Evolutionary conservation across 2,797 vertebrate genomes (phyloP).

Genomic region (Neosilurus mollespiculum): DNA sequence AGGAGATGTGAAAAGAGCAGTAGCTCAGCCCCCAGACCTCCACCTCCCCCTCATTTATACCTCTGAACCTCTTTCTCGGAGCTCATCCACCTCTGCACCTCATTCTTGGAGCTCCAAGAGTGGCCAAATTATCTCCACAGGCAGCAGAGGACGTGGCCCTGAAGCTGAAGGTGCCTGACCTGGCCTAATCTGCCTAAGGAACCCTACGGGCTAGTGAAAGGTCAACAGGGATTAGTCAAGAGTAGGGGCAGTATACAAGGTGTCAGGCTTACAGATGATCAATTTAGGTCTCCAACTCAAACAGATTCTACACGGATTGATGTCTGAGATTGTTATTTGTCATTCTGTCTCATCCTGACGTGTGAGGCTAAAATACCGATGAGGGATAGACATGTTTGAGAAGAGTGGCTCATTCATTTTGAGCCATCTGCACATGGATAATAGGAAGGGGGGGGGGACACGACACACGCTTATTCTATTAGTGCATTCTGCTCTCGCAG

Average conservation of each 20-base stretch:
- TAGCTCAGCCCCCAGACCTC: constrained; percentile 57
- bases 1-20: constrained; percentile 44
- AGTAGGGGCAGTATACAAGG: constrained; percentile 67
- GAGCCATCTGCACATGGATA: constrained; percentile 34
- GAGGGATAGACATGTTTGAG: constrained; percentile 20
- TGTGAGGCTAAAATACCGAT: constrained; percentile 16
- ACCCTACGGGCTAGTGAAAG: constrained; percentile 68
- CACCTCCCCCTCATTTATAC: constrained; percentile 30
- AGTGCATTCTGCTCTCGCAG: constrained; percentile 21
- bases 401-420: constrained; percentile 28
- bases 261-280: constrained; percentile 45
- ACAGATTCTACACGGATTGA: constrained; percentile 17
- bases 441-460: not conserved
- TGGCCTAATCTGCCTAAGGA: constrained; percentile 74
- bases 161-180: constrained; percentile 73
- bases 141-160: constrained; percentile 58
- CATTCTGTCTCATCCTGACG: constrained; percentile 13
- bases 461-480: constrained; percentile 4
- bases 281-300: constrained; percentile 39
- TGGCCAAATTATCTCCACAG: constrained; percentile 62
- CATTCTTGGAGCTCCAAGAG: constrained; percentile 39
- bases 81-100: constrained; percentile 16
- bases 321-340: constrained; percentile 12
- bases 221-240: constrained; percentile 62
- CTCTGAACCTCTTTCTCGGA: constrained; percentile 17